A percentile compares a stretch with the other conserved stretches of the same genome.
Conservation (phyloP, 2,113 vertebrate species). For the Toxostoma redivivum region DNA sequence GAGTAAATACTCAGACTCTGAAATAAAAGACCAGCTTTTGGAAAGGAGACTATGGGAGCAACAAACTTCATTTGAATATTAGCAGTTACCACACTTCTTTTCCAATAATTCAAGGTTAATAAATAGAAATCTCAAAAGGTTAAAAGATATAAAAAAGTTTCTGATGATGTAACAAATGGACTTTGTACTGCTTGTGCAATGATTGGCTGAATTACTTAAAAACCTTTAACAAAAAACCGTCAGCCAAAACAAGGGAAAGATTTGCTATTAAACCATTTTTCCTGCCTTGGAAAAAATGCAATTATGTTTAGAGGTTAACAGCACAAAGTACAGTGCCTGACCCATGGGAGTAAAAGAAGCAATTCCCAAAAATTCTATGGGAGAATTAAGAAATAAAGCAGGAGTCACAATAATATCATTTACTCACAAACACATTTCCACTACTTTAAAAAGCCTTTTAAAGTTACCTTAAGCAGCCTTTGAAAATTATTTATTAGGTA, state of each 20-base stretch:
- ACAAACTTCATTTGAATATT: neutral
- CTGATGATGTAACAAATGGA: neutral
- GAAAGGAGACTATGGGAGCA: neutral
- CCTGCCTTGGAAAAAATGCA: neutral
- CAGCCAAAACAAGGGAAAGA: neutral
- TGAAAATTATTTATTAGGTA: neutral
- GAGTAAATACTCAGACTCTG: neutral
- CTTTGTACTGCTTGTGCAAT: neutral
- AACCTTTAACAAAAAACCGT: too few relatives aligned
- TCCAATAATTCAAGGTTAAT: neutral
- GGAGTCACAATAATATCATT: neutral
- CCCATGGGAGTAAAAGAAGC: neutral
- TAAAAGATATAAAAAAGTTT: neutral
- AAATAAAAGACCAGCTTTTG: neutral
- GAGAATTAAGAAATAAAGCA: neutral
- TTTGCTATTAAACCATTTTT: neutral
- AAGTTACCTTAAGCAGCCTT: neutral
- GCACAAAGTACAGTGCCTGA: neutral
- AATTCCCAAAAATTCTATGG: neutral
- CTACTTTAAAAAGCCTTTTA: neutral
- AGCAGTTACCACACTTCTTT: neutral
- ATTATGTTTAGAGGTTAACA: neutral
- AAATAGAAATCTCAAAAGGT: neutral
- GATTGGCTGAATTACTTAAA: neutral
- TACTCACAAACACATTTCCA: neutral